phyloP scores from a whole-genome alignment of 2,888 invertebrate species.

The Podotricha telesiphe region DNA sequence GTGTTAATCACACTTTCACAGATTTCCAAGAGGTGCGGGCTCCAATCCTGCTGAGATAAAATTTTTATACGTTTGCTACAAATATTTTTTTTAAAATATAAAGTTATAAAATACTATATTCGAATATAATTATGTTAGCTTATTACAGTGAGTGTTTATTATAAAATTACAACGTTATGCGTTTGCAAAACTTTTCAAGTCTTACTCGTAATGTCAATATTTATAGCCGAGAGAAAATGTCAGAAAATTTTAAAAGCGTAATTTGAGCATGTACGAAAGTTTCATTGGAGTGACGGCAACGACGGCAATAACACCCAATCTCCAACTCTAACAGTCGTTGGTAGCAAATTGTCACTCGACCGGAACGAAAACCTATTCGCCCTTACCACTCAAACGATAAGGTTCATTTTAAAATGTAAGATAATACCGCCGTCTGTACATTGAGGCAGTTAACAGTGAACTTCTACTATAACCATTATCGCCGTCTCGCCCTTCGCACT shows the following conservation, averaged over 20 bases:
- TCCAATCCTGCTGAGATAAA: no score
- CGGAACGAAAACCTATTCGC: constrained; percentile 36
- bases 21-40: no score
- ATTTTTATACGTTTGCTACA: no score
- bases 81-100: no score
- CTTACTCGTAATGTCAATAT: constrained; percentile 2
- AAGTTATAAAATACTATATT: no score
- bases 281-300: constrained; percentile 51
- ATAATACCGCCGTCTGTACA: constrained; percentile 41
- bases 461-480: constrained; percentile 80
- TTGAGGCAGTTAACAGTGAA: constrained; percentile 66
- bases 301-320: constrained; percentile 58
- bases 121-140: no score
- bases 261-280: constrained; percentile 41
- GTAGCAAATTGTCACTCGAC: constrained; percentile 63
- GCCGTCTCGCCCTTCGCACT: constrained; percentile 64
- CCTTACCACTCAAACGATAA: constrained; percentile 23
- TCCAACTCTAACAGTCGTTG: constrained; percentile 56
- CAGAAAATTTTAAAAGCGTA: constrained; percentile 34
- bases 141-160: no score
- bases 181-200: neutral
- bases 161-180: no score
- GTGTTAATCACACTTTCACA: no score
- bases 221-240: constrained; percentile 26
- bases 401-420: constrained; percentile 29